phyloP scores from a whole-genome alignment of 2,797 vertebrate species.

The Muscicapa comitata region DNA sequence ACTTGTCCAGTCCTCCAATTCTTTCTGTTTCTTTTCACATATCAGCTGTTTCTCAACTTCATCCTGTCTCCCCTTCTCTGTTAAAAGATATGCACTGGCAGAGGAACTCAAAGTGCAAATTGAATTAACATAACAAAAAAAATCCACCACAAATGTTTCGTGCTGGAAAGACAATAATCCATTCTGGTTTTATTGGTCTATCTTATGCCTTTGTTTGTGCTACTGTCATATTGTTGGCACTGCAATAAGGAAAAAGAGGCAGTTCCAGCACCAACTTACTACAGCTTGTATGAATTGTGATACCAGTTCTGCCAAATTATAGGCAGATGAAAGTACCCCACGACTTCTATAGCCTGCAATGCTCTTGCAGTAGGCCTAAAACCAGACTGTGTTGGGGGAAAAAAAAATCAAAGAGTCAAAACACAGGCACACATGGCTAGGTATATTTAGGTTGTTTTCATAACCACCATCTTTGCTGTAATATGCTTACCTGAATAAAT shows the following conservation, averaged over 20 bases:
- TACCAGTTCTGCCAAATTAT: neutral
- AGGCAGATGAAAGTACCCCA: neutral
- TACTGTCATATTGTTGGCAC: neutral
- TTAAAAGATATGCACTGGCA: neutral
- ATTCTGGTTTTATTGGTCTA: neutral
- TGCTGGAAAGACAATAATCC: neutral
- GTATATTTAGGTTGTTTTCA: neutral
- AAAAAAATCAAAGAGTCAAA: neutral
- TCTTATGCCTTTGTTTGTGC: neutral
- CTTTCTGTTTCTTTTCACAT: neutral
- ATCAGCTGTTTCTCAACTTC: neutral
- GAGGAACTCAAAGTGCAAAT: neutral
- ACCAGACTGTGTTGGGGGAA: neutral
- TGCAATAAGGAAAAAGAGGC: neutral
- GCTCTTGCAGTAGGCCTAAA: neutral
- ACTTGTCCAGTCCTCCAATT: neutral
- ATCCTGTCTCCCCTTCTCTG: neutral
- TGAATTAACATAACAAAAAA: neutral
- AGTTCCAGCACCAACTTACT: neutral
- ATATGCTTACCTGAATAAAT: slow-evolving; percentile 53
- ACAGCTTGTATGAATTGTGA: neutral
- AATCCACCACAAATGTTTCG: neutral
- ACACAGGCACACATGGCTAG: neutral
- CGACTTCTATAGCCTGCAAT: neutral
- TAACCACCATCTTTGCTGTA: neutral